Percentiles rank a stretch among this genome's conserved stretches.
phyloP scores from a whole-genome alignment of 1,140 invertebrate species.

The Leucophenga varia region DNA sequence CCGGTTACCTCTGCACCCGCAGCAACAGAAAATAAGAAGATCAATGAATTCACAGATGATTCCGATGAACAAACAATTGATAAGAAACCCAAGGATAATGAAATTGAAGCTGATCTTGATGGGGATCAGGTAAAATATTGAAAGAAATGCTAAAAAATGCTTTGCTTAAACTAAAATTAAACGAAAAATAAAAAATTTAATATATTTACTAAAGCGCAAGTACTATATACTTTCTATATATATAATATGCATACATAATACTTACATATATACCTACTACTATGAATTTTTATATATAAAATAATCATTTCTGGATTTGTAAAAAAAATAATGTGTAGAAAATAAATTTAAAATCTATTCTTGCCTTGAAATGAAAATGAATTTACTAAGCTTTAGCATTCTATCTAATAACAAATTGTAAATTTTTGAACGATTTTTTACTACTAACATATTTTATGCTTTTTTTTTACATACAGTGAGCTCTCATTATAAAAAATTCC shows the following conservation, averaged over 20 bases:
- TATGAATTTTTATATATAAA: not conserved
- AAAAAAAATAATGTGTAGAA: no score
- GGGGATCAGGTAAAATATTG: constrained; percentile 22
- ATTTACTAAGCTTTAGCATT: no score
- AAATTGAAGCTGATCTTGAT: constrained; percentile 17
- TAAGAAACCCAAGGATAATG: constrained; percentile 16
- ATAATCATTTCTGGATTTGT: no score
- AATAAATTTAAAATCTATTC: no score
- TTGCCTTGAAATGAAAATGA: no score
- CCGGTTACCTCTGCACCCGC: constrained; percentile 5
- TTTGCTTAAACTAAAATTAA: no score
- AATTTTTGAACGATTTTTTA: no score
- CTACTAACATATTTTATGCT: no score
- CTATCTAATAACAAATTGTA: no score
- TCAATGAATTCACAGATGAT: constrained; percentile 2
- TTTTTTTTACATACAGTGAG: no score
- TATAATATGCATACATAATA: no score
- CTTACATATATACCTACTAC: not conserved
- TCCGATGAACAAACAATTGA: constrained; percentile 5
- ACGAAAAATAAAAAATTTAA: constrained; percentile 1
- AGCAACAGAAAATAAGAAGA: not conserved
- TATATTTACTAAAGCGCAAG: not conserved
- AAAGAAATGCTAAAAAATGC: not conserved
- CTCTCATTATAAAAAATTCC: no score
- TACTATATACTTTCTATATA: not conserved